phyloP scores from a whole-genome alignment of 2,113 vertebrate species.

The Riparia riparia region DNA sequence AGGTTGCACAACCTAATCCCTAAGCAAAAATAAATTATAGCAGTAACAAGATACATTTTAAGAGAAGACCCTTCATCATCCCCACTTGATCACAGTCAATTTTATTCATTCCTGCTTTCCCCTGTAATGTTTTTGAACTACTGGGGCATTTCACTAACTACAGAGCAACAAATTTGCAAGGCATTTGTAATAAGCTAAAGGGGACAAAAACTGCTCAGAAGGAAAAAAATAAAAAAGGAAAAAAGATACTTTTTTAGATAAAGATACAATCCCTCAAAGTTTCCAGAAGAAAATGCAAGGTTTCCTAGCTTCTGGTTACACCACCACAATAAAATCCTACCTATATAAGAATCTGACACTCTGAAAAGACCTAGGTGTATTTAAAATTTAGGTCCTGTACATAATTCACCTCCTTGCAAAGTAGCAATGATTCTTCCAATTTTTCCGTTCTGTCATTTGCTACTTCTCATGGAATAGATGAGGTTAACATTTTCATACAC shows the following conservation, averaged over 20 bases:
- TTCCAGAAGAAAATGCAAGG: not conserved
- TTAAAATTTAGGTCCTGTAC: not conserved
- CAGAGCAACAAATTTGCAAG: not conserved
- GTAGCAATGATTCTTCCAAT: not conserved
- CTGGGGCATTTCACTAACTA: not conserved
- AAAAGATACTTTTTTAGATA: not conserved
- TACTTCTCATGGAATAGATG: not conserved
- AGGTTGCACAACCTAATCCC: not conserved
- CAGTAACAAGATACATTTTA: not conserved
- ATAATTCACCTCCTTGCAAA: not conserved
- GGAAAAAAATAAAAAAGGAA: not conserved
- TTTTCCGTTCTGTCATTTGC: not conserved
- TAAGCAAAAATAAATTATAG: not conserved
- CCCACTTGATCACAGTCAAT: not conserved
- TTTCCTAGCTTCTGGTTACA: not conserved
- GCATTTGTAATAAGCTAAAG: not conserved
- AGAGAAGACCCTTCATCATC: not conserved
- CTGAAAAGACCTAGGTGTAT: fast-evolving
- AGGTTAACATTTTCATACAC: not conserved
- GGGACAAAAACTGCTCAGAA: not conserved
- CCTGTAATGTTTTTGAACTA: not conserved
- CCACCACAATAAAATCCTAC: not conserved
- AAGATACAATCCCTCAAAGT: not conserved
- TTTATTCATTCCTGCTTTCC: not conserved
- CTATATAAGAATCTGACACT: fast-evolving